Evolutionary conservation across 2,797 vertebrate genomes (phyloP), one percentile per base, ranked within the genome.

Genomic region (Cossypha heuglini): DNA sequence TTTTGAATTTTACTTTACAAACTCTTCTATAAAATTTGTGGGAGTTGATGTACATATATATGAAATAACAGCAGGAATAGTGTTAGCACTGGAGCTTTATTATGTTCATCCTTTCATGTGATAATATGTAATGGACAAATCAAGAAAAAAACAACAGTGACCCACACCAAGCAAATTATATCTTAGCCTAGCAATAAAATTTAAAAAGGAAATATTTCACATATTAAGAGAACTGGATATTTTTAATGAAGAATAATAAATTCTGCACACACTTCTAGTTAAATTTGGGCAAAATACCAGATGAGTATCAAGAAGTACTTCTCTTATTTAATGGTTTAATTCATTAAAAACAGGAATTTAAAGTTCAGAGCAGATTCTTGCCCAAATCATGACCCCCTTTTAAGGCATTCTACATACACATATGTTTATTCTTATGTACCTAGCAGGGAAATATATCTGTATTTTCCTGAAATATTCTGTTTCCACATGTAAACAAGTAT

Each of bases 171-270:
- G 4, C 2, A 52, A 88, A 52, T 28, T 13, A 35, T 26, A 5
- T 25, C 10, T 31, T 54, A 61, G 6, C 5, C 28, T 28, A 55
- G 2, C 3, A 72, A 48, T 52, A 64, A 61, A 43, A 58, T 20
- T 37, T 3, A 3, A 18, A 55, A 63, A 64, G 20, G 0, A 61
- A 18, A 2, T 51, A 4, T 35, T 59, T 82, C 4, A 58, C 29
- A 10, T n/a, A 38, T 20, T 43, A 64, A 49, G 6, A 24, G 48
- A 72, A 46, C 0, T 0, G 1, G 49, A 31, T 25, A 1, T n/a
- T 64, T 80, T 59, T 5, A 57, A 28, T 51, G 4, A 26, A 63
- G 4, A 37, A 2, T 33, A 42, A 15, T 28, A 35, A 71, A 79
- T 48, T 33, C 2, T 67, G 4, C 35, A n/a, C 1, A 4, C 55